phyloP scores from a whole-genome alignment of 2,888 invertebrate species.

The Sinelater perroti region DNA sequence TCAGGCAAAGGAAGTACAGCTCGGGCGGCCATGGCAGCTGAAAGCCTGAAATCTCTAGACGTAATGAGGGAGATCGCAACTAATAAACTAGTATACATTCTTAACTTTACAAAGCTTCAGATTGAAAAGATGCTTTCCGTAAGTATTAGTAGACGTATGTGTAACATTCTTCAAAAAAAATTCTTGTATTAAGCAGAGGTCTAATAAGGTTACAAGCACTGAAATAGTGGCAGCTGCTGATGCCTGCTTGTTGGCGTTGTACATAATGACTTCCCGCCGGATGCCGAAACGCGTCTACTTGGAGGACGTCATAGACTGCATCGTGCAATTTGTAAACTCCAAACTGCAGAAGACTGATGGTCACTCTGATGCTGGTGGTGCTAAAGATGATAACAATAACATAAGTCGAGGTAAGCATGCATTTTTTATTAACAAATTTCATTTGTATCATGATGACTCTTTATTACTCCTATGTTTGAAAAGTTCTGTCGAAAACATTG shows the following conservation, averaged over 20 bases:
- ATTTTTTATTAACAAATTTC: too few relatives aligned
- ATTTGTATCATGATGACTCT: too few relatives aligned
- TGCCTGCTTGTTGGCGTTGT: constrained; percentile 84
- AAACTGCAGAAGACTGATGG: constrained; percentile 90
- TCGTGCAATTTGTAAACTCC: constrained; percentile 89
- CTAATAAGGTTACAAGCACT: not conserved
- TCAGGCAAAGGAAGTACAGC: too few relatives aligned
- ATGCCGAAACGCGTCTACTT: constrained; percentile 93
- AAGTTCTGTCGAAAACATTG: too few relatives aligned
- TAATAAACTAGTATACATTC: constrained; percentile 87
- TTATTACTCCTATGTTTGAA: too few relatives aligned
- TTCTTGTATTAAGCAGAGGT: too few relatives aligned
- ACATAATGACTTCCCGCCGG: constrained; percentile 90
- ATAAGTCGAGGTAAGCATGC: too few relatives aligned
- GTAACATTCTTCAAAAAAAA: constrained; percentile 58
- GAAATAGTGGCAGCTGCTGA: constrained; percentile 74
- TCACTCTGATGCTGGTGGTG: too few relatives aligned
- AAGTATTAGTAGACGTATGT: constrained; percentile 85
- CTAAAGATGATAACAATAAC: constrained; percentile 69
- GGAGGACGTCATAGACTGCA: constrained; percentile 93
- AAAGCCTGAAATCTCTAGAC: constrained; percentile 91
- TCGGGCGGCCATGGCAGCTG: too few relatives aligned
- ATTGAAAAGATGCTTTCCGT: constrained; percentile 90
- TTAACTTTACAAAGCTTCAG: constrained; percentile 94
- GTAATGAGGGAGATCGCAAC: constrained; percentile 94